phyloP scores from a whole-genome alignment of 2,113 vertebrate species.

The Benitochromis conjunctus region DNA sequence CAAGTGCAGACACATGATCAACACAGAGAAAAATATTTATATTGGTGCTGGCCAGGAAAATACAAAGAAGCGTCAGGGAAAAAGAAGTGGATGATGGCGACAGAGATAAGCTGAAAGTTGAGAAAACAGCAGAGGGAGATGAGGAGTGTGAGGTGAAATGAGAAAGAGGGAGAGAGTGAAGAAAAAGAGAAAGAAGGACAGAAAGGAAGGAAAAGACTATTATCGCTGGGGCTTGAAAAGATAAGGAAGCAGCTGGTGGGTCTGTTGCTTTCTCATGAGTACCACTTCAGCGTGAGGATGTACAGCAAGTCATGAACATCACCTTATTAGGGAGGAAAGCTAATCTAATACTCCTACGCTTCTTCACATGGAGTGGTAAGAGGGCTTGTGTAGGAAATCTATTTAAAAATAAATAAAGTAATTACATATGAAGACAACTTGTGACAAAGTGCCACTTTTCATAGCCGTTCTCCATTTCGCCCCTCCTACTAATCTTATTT shows the following conservation, averaged over 20 bases:
- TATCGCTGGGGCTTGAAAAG: conserved; percentile 39
- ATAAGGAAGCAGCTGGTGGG: conserved; percentile 26
- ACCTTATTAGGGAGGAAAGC: conserved; percentile 39
- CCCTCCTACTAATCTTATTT: neutral
- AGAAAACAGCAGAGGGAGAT: neutral
- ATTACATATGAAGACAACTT: neutral
- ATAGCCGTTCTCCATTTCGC: neutral
- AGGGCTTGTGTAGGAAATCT: neutral
- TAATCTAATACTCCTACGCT: neutral
- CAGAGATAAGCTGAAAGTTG: neutral
- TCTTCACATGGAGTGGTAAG: neutral
- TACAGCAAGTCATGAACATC: conserved; percentile 7
- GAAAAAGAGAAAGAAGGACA: neutral
- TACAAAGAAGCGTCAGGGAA: neutral
- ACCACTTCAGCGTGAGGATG: conserved; percentile 1
- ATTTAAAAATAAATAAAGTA: neutral
- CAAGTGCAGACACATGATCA: neutral
- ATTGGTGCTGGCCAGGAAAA: neutral
- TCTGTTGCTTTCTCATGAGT: conserved; percentile 32
- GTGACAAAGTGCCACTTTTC: neutral
- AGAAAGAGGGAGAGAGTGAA: neutral
- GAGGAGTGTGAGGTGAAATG: neutral
- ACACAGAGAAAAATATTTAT: neutral
- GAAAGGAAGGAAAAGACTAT: neutral
- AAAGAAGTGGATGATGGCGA: neutral